Conservation (phyloP, 64 coral and sea anemone species). For the Montipora cactus region DNA sequence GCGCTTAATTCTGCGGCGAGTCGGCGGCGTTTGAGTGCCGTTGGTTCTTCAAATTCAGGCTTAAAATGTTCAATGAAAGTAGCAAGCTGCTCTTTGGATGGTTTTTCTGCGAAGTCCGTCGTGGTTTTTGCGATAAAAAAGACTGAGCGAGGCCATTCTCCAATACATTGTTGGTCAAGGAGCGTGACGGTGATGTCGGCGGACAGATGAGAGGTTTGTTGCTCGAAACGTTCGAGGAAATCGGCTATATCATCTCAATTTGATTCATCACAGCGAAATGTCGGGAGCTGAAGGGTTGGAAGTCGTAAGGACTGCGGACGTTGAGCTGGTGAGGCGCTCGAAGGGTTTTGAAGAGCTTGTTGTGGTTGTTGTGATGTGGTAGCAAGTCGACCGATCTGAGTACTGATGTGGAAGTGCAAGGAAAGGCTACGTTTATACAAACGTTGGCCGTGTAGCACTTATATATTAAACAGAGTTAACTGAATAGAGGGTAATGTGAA, state of each 20-base stretch:
- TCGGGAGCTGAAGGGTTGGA: conserved; percentile 40
- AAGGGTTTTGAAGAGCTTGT: not conserved
- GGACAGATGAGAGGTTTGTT: conserved; percentile 32
- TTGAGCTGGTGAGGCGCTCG: not conserved
- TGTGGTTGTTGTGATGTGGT: not conserved
- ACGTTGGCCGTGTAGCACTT: too few relatives aligned
- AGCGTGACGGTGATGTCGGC: conserved; percentile 14
- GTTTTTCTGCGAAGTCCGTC: conserved; percentile 19
- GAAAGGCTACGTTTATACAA: too few relatives aligned
- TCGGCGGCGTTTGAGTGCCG: not conserved
- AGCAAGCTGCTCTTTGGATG: conserved; percentile 23
- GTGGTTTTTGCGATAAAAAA: not conserved
- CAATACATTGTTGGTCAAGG: conserved; percentile 53
- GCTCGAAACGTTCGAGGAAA: conserved; percentile 26
- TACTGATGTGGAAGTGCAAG: too few relatives aligned
- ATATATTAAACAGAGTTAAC: too few relatives aligned
- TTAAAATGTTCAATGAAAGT: not conserved
- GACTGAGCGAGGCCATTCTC: conserved; percentile 43
- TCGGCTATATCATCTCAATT: conserved; percentile 10
- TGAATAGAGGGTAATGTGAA: too few relatives aligned
- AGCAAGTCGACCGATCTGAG: not conserved
- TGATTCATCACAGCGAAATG: not conserved
- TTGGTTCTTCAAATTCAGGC: conserved; percentile 22
- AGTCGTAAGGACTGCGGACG: not conserved
- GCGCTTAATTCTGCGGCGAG: conserved; percentile 11